phyloP scores from a whole-genome alignment of 2,797 vertebrate genomes.

The Acrocephalus scirpaceus region DNA sequence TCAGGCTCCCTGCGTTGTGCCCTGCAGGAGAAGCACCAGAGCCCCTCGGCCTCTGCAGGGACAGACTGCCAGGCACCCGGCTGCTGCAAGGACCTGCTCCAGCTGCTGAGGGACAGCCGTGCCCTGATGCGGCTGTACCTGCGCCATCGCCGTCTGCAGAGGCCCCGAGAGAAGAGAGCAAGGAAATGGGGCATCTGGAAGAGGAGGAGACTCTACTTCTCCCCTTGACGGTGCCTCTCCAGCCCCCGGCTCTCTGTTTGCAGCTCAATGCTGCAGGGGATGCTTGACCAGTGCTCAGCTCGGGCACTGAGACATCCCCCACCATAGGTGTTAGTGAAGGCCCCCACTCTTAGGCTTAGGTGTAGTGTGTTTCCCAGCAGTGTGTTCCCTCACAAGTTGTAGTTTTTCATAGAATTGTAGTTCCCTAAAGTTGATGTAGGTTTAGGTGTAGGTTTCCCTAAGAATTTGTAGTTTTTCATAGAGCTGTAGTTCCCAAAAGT shows the following conservation, averaged over 20 bases:
- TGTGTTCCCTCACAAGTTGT: not conserved
- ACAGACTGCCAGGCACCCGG: fast-evolving
- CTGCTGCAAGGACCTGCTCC: not conserved
- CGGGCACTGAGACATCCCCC: not conserved
- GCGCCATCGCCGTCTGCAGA: fast-evolving
- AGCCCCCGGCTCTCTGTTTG: fast-evolving
- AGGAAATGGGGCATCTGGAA: not conserved
- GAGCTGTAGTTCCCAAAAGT: too few relatives aligned
- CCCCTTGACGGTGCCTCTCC: not conserved
- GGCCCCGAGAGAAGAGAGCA: fast-evolving
- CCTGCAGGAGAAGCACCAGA: not conserved
- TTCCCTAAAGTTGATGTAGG: too few relatives aligned
- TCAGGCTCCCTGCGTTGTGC: not conserved
- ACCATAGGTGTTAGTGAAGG: not conserved
- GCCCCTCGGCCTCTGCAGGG: not conserved
- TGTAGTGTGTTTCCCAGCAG: not conserved
- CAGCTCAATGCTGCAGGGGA: not conserved
- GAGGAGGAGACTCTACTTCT: not conserved
- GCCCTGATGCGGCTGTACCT: not conserved
- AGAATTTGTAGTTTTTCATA: too few relatives aligned
- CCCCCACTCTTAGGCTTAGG: not conserved
- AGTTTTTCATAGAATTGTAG: too few relatives aligned
- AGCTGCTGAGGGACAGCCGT: not conserved
- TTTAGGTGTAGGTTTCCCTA: too few relatives aligned
- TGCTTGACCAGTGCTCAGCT: not conserved